Conservation (phyloP, 2,113 vertebrate species). For the Thamnophis sirtalis region DNA sequence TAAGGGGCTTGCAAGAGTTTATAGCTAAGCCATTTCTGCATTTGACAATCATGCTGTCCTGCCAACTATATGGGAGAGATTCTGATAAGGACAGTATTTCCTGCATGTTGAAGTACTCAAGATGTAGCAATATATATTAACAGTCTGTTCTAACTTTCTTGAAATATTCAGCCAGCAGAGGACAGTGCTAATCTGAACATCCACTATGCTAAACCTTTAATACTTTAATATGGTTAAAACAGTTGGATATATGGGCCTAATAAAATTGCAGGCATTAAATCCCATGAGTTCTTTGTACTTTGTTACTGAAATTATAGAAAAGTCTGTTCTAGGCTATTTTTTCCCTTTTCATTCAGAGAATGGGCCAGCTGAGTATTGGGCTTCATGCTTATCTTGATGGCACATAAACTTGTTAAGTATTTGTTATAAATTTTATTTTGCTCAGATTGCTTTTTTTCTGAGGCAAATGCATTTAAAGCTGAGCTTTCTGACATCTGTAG, state of each 20-base stretch:
- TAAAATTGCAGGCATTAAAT: background rate
- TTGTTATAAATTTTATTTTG: constrained; percentile 25
- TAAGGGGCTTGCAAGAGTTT: background rate
- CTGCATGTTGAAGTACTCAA: background rate
- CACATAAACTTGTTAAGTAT: constrained; percentile 15
- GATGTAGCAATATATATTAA: background rate
- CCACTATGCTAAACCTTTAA: background rate
- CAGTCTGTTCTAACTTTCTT: background rate
- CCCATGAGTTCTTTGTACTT: constrained; percentile 9
- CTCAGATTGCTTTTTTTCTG: background rate
- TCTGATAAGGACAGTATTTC: background rate
- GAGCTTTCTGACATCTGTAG: background rate
- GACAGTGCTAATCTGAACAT: background rate
- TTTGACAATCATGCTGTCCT: background rate
- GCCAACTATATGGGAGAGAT: background rate
- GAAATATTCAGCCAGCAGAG: background rate
- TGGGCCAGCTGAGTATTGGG: constrained; percentile 26
- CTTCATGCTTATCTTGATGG: constrained; percentile 18
- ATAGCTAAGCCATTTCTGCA: background rate
- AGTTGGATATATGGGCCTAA: background rate
- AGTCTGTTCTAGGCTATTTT: background rate
- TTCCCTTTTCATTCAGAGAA: constrained; percentile 2
- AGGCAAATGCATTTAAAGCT: background rate
- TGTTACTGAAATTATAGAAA: constrained; percentile 28
- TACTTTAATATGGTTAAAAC: background rate